Evolutionary conservation across 2,797 vertebrate genomes (phyloP).

Genomic region (Oreochromis grahami): DNA sequence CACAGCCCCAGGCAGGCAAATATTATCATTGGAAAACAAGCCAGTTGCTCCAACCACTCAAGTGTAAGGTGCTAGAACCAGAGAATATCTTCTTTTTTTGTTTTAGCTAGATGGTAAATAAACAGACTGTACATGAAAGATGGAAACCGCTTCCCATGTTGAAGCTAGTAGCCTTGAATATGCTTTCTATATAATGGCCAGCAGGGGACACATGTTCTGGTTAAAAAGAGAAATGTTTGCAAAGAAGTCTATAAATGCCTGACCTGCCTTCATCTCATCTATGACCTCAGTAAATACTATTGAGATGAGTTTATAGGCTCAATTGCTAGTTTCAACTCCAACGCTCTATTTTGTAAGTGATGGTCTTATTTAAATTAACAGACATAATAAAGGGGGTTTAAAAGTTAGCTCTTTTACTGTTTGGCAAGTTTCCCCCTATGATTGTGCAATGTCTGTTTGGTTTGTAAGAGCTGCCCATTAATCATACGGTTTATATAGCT

Average conservation of each 20-base stretch:
- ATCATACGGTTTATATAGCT: too few relatives aligned
- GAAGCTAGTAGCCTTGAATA: neutral
- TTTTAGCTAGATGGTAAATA: neutral
- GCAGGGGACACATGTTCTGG: neutral
- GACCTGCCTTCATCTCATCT: neutral
- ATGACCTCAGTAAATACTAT: neutral
- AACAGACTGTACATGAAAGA: neutral
- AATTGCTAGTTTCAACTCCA: neutral
- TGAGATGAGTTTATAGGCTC: neutral
- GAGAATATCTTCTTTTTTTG: neutral
- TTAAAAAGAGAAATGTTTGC: neutral
- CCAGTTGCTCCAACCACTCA: neutral
- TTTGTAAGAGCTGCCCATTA: neutral
- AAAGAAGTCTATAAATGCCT: neutral
- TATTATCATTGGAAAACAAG: neutral
- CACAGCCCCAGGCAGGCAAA: neutral
- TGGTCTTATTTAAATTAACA: neutral
- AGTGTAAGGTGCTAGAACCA: neutral
- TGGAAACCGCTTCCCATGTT: rapidly evolving
- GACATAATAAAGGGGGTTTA: neutral
- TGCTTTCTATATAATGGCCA: neutral
- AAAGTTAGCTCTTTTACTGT: neutral
- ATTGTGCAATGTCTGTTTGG: neutral
- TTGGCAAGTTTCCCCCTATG: neutral
- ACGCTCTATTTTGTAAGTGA: neutral